These are phyloP conservation scores for Pedetes capensis DNA, from an alignment of 2,113 vertebrate genomes.

Conservation along the genomic window DNA sequence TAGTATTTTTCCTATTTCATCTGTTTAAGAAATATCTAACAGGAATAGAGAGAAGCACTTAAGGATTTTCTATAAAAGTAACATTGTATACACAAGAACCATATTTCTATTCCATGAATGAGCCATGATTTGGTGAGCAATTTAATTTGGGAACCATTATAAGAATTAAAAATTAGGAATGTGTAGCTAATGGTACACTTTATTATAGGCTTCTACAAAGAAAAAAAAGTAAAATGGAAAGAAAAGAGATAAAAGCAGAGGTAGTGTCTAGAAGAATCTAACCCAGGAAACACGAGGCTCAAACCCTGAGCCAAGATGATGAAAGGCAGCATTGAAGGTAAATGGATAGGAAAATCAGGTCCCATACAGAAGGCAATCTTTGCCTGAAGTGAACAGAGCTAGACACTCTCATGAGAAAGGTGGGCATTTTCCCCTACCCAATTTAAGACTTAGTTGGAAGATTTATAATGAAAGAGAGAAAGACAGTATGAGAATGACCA, in stretches of 20 bases:
- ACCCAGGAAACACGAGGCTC: background rate
- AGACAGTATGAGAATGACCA: background rate
- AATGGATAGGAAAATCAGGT: background rate
- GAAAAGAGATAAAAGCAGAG: background rate
- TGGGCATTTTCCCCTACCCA: background rate
- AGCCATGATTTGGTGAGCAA: background rate
- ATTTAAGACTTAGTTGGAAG: background rate
- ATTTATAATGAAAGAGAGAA: background rate
- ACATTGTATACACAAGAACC: background rate
- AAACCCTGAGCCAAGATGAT: background rate
- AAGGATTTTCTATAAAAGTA: conserved; percentile 13
- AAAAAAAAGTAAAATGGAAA: background rate
- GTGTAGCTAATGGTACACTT: background rate
- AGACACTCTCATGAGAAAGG: background rate
- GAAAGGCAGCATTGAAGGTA: background rate
- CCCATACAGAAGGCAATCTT: background rate
- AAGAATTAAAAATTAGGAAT: background rate
- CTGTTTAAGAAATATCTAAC: background rate
- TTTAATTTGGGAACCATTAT: background rate
- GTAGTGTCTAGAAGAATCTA: background rate
- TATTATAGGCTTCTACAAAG: background rate
- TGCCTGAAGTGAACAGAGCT: background rate
- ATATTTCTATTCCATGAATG: background rate
- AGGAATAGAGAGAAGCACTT: conserved; percentile 1
- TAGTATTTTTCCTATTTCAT: background rate